Evolutionary conservation across 2,888 invertebrate species (phyloP).

Genomic region (Gymnosoma rotundatum): DNA sequence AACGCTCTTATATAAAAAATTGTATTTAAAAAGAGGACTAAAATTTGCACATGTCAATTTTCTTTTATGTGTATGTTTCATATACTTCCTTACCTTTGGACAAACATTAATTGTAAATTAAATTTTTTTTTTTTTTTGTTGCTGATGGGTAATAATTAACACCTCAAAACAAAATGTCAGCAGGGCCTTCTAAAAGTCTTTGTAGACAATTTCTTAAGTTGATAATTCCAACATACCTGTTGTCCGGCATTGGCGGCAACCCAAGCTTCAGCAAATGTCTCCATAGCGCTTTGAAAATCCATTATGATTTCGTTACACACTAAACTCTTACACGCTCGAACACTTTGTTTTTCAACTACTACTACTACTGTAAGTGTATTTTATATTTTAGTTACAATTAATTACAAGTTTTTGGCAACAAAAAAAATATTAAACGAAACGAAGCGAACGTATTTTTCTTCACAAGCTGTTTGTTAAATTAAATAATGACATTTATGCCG

Average conservation of each 20-base stretch:
- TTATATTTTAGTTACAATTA: conserved; percentile 28
- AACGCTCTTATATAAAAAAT: neutral
- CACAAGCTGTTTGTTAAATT: neutral
- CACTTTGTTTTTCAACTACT: conserved; percentile 26
- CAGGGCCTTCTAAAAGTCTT: neutral
- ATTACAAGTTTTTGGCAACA: conserved; percentile 27
- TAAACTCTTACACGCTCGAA: conserved; percentile 23
- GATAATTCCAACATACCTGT: conserved; percentile 84
- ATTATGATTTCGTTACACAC: conserved; percentile 82
- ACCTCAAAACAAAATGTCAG: conserved; percentile 39
- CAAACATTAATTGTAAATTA: conserved; percentile 1
- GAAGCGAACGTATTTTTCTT: neutral
- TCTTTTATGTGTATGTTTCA: neutral
- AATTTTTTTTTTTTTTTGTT: conserved; percentile 14
- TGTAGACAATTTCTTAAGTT: neutral
- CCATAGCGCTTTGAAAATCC: conserved; percentile 99
- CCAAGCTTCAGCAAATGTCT: conserved; percentile 98
- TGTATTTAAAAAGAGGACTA: neutral
- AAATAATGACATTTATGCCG: neutral
- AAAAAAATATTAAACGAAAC: neutral
- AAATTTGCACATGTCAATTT: conserved; percentile 49
- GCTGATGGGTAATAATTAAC: conserved; percentile 56
- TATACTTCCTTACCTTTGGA: neutral
- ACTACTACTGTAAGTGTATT: neutral
- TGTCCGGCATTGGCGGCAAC: conserved; percentile 92